Conservation (phyloP, 2,797 vertebrate genomes). For the Pristis pectinata region DNA sequence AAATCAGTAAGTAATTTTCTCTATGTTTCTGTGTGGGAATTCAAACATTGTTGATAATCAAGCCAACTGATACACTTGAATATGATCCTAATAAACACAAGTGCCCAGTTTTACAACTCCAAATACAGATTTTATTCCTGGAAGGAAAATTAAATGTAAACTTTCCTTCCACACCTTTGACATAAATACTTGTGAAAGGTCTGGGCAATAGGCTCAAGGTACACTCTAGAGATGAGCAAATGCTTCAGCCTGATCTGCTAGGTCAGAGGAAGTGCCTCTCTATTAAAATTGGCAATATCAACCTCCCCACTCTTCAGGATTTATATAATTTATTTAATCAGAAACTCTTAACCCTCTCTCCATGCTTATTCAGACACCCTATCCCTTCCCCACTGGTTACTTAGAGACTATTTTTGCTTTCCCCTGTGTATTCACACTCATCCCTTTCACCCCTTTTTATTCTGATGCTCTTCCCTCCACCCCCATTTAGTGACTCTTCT, state of each 20-base stretch:
- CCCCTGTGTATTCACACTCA: too few relatives aligned
- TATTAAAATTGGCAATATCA: not conserved
- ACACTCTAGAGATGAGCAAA: not conserved
- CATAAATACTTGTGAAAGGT: not conserved
- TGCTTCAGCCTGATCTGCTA: not conserved
- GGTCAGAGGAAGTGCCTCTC: not conserved
- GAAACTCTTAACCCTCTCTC: too few relatives aligned
- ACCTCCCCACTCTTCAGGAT: too few relatives aligned
- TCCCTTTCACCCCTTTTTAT: too few relatives aligned
- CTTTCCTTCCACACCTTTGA: not conserved
- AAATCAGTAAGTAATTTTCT: not conserved
- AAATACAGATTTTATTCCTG: not conserved
- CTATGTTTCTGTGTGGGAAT: not conserved
- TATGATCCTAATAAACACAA: not conserved
- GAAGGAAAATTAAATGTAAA: not conserved
- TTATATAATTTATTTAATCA: not conserved
- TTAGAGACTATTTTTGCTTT: too few relatives aligned
- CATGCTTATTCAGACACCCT: too few relatives aligned
- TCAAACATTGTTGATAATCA: not conserved
- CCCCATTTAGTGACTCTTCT: too few relatives aligned
- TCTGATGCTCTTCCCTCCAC: too few relatives aligned
- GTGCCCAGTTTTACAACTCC: not conserved
- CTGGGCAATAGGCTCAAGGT: not conserved
- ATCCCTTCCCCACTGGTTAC: too few relatives aligned
- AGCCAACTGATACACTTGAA: too few relatives aligned